A percentile compares a stretch with the other conserved stretches of the same genome.
These are phyloP conservation scores for Nemoura dubitans DNA, from an alignment of 2,888 invertebrate species.

Conservation along the genomic window DNA sequence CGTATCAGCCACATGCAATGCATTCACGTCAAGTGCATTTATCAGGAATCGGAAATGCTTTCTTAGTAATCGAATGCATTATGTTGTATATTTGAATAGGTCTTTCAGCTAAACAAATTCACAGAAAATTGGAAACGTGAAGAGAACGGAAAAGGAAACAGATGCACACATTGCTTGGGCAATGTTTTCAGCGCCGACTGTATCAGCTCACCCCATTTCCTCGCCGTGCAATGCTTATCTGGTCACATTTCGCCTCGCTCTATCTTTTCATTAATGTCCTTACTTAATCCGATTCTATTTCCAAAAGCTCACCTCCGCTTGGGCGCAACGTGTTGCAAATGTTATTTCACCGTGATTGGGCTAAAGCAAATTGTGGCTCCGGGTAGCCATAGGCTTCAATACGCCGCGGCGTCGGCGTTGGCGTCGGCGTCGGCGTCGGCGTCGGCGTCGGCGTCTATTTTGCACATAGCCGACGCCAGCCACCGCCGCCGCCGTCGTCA, in stretches of 20 bases:
- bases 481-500: not conserved
- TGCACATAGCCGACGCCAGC: not conserved
- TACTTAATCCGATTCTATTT: conserved; percentile 47
- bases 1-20: not conserved
- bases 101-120: not conserved
- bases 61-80: conserved; percentile 7
- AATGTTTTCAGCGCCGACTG: not conserved
- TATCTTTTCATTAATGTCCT: conserved; percentile 44
- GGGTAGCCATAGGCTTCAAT: conserved; percentile 46
- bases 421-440: not conserved
- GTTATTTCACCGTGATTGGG: conserved; percentile 46
- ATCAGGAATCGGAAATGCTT: not conserved
- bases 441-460: not conserved
- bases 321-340: conserved; percentile 17
- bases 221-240: not conserved
- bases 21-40: conserved; percentile 5
- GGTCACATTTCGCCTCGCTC: conserved; percentile 16
- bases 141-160: not conserved
- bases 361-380: conserved; percentile 44
- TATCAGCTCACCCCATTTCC: not conserved
- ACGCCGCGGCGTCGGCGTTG: conserved; percentile 10
- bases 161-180: not conserved
- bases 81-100: not conserved
- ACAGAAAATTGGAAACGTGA: not conserved
- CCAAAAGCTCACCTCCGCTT: conserved; percentile 40